Base-by-base conservation (phyloP, 2,888 invertebrate species). In the Pseudococcus longispinus region DNA sequence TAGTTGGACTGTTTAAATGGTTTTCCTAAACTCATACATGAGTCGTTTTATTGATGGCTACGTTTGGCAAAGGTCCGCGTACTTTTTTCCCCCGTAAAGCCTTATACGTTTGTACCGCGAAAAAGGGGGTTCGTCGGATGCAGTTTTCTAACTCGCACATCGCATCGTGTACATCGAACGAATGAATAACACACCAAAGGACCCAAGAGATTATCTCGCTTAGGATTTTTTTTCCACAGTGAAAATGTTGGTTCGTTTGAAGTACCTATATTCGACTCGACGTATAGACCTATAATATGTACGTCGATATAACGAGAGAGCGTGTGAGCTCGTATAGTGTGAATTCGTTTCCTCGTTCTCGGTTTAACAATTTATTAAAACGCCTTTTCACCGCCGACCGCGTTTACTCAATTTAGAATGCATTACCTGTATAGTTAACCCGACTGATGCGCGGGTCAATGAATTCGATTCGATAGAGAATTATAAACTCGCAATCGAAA, bases 11-110 rank as follows among this genome's bases (percentile, higher is more conserved):
- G 77, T 74, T 80, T 86, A 86, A 86, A 86, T 86, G 86, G 86
- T 86, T 86, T 86, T 86, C 26, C 86, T 86, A 77, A 86, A 80
- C 77, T 80, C 80, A 86, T 86, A 86, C 86, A 86, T 51, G 86
- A 86, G 86, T 80, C 44, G 86, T 80, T 86, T 80, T 86, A 86
- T 86, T 86, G 86, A 86, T 86, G 86, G 86, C 44, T 80, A 80
- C 86, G 55, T 86, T 86, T 86, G 86, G 86, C 86, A 86, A 86
- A 86, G 86, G 86, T 86, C 86, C 77, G 77, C 55, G 82, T 37
- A 82, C 20, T 29, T 83, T 83, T 83, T 82, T 51, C 15, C 8
- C 51, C n/a, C 26, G n/a, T 37, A 37, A 37, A 37, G 37, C 32
- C 32, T 5, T 32, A 37, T 37, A 37, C 37, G 37, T 37, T 37